phyloP scores from a whole-genome alignment of 2,113 vertebrate species.

The Eulemur rufifrons region DNA sequence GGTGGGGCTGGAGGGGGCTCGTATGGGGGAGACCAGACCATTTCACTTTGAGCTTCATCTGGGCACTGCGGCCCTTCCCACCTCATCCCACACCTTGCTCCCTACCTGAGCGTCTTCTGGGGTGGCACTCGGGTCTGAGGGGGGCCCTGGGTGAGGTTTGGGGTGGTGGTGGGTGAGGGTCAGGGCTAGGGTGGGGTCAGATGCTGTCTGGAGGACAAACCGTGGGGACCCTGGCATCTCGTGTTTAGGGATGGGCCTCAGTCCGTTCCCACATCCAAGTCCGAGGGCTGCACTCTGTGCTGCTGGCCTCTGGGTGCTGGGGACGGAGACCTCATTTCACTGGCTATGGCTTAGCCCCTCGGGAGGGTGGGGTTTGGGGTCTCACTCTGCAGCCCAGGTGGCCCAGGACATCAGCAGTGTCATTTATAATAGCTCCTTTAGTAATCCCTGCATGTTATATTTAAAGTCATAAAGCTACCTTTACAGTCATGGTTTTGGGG shows the following conservation, averaged over 20 bases:
- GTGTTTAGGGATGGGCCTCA: no score
- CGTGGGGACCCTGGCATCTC: not conserved
- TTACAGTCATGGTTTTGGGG: not conserved
- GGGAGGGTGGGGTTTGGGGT: not conserved
- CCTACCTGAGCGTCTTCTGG: not conserved
- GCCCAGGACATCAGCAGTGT: not conserved
- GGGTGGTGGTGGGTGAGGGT: not conserved
- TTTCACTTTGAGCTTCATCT: not conserved
- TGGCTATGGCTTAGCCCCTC: not conserved
- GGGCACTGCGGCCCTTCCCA: not conserved
- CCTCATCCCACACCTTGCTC: not conserved
- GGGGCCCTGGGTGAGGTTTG: not conserved
- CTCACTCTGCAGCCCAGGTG: not conserved
- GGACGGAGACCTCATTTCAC: not conserved
- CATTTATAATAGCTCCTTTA: not conserved
- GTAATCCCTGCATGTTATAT: not conserved
- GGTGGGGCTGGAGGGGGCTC: not conserved
- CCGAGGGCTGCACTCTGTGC: not conserved
- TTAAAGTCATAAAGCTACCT: not conserved
- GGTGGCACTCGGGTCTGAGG: not conserved
- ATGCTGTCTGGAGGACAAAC: not conserved
- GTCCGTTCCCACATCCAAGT: not conserved
- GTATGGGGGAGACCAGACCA: not conserved
- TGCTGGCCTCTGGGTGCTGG: not conserved
- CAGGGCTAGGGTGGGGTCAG: not conserved